Percentiles rank a stretch among this genome's conserved stretches.
Evolutionary conservation across 2,113 vertebrate genomes (phyloP).

Genomic region (Trichechus manatus): DNA sequence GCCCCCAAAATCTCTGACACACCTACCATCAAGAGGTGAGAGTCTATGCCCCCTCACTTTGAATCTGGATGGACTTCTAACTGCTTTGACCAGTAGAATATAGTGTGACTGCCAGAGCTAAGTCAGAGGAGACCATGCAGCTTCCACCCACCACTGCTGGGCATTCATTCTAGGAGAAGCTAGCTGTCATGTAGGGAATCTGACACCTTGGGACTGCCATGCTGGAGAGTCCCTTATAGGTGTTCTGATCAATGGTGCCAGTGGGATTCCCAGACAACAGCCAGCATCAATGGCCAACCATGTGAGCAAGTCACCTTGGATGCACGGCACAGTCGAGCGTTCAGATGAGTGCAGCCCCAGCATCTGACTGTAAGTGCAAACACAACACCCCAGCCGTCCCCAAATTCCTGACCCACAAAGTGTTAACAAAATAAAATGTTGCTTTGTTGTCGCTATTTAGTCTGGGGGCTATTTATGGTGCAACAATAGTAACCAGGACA

Average conservation of each 20-base stretch:
- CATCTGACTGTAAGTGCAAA: not conserved
- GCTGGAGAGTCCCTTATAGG: not conserved
- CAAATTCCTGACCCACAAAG: not conserved
- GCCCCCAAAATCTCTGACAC: not conserved
- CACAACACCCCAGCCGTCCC: not conserved
- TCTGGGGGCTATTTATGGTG: not conserved
- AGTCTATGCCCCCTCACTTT: not conserved
- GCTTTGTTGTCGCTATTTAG: not conserved
- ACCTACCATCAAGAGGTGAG: not conserved
- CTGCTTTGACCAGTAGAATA: not conserved
- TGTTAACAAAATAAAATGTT: not conserved
- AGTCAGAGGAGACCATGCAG: not conserved
- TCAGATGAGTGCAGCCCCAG: not conserved
- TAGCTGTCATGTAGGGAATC: not conserved
- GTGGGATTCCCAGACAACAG: not conserved
- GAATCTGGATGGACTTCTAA: not conserved
- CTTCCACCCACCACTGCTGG: not conserved
- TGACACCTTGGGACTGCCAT: not conserved
- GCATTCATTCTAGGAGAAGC: not conserved
- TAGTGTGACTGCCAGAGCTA: not conserved
- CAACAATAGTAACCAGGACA: not conserved
- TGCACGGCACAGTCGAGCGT: not conserved
- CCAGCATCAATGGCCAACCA: not conserved
- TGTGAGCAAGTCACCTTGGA: not conserved
- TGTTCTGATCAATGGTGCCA: not conserved